These are phyloP conservation scores for Orthosia gracilis DNA, from an alignment of 2,888 invertebrate species.

Conservation along the genomic window DNA sequence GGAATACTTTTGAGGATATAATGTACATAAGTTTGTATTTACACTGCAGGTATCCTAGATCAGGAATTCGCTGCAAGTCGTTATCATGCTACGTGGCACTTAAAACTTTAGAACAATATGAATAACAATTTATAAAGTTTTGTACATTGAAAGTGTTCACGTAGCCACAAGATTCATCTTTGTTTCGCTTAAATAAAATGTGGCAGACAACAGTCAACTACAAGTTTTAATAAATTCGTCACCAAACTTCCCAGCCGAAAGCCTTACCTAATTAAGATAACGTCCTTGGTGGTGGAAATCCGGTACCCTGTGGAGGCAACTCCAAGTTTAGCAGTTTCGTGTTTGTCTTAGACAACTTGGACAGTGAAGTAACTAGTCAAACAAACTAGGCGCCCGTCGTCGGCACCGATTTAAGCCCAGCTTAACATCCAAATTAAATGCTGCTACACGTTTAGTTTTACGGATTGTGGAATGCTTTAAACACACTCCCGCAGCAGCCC, in stretches of 20 bases:
- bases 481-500: conserved; percentile 59
- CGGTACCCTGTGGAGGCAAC: conserved; percentile 70
- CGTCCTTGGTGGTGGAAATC: conserved; percentile 77
- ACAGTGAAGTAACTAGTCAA: conserved; percentile 86
- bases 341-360: conserved; percentile 88
- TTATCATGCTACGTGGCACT: conserved; percentile 37
- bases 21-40: conserved; percentile 33
- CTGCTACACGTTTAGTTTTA: conserved; percentile 77
- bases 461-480: conserved; percentile 60
- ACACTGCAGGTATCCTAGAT: conserved; percentile 43
- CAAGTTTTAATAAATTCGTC: conserved; percentile 82
- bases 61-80: conserved; percentile 17
- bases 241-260: conserved; percentile 75
- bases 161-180: conserved; percentile 48
- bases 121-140: conserved; percentile 49
- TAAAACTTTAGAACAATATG: conserved; percentile 47
- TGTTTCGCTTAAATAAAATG: conserved; percentile 63
- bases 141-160: conserved; percentile 47
- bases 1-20: conserved; percentile 29
- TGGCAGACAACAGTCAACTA: conserved; percentile 68
- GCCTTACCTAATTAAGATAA: conserved; percentile 84
- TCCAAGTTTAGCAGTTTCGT: conserved; percentile 84
- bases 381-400: conserved; percentile 76
- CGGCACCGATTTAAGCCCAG: conserved; percentile 74
- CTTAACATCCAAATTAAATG: conserved; percentile 84